Base-by-base conservation (phyloP, 2,888 invertebrate genomes). In the Troides helena region DNA sequence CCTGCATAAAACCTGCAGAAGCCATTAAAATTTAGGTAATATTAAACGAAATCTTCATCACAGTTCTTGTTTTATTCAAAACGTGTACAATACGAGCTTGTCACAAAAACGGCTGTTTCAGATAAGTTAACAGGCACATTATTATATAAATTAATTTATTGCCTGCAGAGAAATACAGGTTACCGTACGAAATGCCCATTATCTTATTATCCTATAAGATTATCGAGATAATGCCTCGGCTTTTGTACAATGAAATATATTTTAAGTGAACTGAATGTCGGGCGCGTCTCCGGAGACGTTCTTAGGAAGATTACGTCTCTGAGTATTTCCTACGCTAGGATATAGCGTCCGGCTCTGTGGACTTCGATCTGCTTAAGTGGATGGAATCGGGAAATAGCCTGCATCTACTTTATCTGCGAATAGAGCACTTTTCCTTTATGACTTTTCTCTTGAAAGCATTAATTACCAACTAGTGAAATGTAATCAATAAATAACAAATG, bases 191-290 rank as follows among this genome's bases (percentile, higher is more conserved):
- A 53, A n/a, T 53, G 17, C 17, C 53, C n/a, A 53, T 53, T 53
- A 53, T 17, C 62, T 67, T 36, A 56, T 61, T 68, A 68, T 63
- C 68, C 58, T 68, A 59, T 68, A 43, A 68, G 63, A 46, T 68
- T 68, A 63, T 58, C 36, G 30, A 21, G 18, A 58, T 46, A 68
- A 68, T 58, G 23, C 46, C 58, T 62, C 30, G 25, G 67, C 62
- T 58, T 62, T 68, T 57, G 62, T 62, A 30, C 57, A 46, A 68
- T 62, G 62, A 12, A 59, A 63, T 63, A 63, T 59, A 58, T 58
- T 57, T 68, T 63, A 66, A 60, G 46, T 30, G 56, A 56, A 62
- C 61, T 46, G 43, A 12, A 60, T 39, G 12, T 17, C 53, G 36
- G 46, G 46, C 8, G 23, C 17, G 12, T 67, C 61, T 61, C 62